phyloP scores from a whole-genome alignment of 2,888 invertebrate species.

The Crocallis elinguaria region DNA sequence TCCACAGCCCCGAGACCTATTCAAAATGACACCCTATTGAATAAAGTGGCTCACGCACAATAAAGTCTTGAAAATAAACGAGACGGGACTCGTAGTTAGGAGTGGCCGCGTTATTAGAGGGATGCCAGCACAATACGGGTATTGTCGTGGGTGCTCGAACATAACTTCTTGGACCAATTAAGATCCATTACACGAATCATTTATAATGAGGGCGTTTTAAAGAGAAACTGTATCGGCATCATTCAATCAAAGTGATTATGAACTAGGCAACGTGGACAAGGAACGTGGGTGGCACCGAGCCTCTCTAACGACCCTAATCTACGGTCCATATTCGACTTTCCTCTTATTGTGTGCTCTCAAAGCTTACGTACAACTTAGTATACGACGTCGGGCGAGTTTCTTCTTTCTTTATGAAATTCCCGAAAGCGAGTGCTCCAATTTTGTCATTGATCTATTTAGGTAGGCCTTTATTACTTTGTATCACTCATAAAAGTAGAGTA shows the following conservation, averaged over 20 bases:
- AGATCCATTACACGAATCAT: conserved; percentile 18
- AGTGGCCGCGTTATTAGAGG: conserved; percentile 9
- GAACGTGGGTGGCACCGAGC: conserved; percentile 17
- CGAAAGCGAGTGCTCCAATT: conserved; percentile 15
- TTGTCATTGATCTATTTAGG: conserved; percentile 22
- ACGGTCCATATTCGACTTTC: conserved; percentile 36
- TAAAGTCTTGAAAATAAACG: conserved; percentile 18
- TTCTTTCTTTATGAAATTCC: conserved; percentile 26
- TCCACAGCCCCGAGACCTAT: not conserved
- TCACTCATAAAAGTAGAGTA: conserved; percentile 3
- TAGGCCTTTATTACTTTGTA: conserved; percentile 11
- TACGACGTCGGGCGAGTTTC: conserved; percentile 15
- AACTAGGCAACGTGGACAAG: conserved; percentile 19
- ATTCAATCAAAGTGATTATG: conserved; percentile 44
- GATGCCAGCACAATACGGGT: not conserved
- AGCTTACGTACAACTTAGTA: conserved; percentile 26
- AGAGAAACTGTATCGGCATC: conserved; percentile 29
- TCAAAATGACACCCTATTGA: conserved; percentile 1
- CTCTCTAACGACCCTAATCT: conserved; percentile 38
- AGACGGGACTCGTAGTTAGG: conserved; percentile 5
- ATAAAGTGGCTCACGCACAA: conserved; percentile 8
- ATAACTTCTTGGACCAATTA: conserved; percentile 15
- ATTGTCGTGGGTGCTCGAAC: not conserved
- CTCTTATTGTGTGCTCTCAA: conserved; percentile 29
- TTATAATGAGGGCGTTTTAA: conserved; percentile 21